These are phyloP conservation scores for Gadopsis bispinosus DNA, from an alignment of 2,797 vertebrate genomes.

Conservation along the genomic window DNA sequence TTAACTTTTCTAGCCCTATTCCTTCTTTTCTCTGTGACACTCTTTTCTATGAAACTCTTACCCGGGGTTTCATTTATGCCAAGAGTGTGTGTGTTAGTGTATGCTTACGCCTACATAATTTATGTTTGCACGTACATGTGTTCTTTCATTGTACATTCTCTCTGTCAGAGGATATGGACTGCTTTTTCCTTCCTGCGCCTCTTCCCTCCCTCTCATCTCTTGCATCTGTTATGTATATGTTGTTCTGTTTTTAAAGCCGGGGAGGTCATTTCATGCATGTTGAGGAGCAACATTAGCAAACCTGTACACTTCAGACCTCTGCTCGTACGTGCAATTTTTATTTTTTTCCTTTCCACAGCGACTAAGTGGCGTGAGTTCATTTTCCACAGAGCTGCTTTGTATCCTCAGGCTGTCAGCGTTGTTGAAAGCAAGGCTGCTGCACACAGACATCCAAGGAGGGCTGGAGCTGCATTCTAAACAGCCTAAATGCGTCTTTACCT, in stretches of 20 bases:
- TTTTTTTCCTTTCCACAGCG: conserved; percentile 3
- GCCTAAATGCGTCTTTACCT: conserved; percentile 63
- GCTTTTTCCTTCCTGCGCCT: conserved; percentile 11
- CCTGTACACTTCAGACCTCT: conserved; percentile 33
- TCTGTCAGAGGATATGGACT: conserved; percentile 15
- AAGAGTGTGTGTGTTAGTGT: neutral
- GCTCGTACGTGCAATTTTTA: conserved; percentile 24
- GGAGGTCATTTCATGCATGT: conserved; percentile 47
- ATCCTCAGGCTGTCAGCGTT: conserved; percentile 76
- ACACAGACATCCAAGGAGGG: conserved; percentile 46
- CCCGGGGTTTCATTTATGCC: conserved; percentile 4
- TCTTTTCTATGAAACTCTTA: too few species aligned
- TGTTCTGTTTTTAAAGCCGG: conserved; percentile 41
- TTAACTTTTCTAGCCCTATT: neutral
- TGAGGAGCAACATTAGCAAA: conserved; percentile 40
- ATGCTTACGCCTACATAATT: conserved; percentile 39
- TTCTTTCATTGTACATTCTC: conserved; percentile 49
- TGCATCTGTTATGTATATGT: conserved; percentile 20
- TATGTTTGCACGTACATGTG: conserved; percentile 23
- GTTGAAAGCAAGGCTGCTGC: conserved; percentile 66
- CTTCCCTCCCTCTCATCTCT: conserved; percentile 1
- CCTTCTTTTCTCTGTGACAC: neutral
- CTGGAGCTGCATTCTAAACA: conserved; percentile 74
- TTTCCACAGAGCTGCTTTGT: conserved; percentile 65
- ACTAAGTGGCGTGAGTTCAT: conserved; percentile 67